phyloP scores from a whole-genome alignment of 2,113 vertebrate species.

The Origma solitaria region DNA sequence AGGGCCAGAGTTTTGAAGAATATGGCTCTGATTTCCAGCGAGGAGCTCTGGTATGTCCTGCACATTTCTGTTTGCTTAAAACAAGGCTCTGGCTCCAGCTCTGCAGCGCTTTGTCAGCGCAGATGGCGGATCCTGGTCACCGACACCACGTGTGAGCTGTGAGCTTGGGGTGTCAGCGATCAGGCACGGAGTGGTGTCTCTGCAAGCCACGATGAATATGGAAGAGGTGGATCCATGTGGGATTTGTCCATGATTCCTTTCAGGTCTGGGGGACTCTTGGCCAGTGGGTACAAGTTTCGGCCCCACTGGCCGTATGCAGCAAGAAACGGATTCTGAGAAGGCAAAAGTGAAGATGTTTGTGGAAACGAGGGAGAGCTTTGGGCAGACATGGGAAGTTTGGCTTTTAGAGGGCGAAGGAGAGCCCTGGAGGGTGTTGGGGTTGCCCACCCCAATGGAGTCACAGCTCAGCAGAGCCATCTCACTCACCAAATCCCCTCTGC shows the following conservation, averaged over 20 bases:
- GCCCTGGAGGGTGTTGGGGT: background rate
- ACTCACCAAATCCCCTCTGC: background rate
- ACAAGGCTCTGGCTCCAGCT: background rate
- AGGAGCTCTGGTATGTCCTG: constrained; percentile 28
- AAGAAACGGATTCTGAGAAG: background rate
- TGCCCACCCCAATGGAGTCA: accelerated
- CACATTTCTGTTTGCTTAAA: constrained; percentile 48
- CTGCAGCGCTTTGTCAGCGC: background rate
- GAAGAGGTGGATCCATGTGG: background rate
- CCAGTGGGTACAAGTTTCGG: background rate
- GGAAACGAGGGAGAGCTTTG: background rate
- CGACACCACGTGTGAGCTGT: background rate
- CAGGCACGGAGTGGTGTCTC: background rate
- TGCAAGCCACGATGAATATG: background rate
- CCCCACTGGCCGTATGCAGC: background rate
- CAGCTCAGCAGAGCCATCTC: background rate
- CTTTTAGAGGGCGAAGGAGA: background rate
- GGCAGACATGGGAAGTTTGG: background rate
- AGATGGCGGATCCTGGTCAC: background rate
- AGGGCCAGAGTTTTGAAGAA: constrained; percentile 37
- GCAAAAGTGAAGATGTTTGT: background rate
- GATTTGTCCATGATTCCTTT: background rate
- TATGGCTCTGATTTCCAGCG: constrained; percentile 48
- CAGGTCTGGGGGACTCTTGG: background rate
- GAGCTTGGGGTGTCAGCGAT: background rate